Evolutionary conservation across 2,888 invertebrate genomes (phyloP).

Genomic region (Noctua fimbriata): DNA sequence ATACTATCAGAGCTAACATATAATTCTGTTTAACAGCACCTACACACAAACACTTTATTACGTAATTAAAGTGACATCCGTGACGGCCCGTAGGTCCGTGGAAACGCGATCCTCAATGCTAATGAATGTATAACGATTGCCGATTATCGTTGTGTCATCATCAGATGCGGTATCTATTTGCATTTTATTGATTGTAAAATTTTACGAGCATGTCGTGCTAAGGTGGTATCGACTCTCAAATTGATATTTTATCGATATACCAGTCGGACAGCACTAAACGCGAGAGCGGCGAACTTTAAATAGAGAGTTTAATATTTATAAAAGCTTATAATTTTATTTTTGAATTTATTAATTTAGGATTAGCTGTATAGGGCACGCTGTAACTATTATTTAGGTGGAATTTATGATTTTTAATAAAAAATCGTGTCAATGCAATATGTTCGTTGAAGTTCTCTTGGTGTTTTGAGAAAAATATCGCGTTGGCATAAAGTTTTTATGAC

Average conservation of each 20-base stretch:
- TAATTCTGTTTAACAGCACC: slow-evolving; percentile 49
- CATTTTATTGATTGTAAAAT: slow-evolving; percentile 83
- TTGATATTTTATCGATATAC: slow-evolving; percentile 81
- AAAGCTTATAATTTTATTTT: slow-evolving; percentile 69
- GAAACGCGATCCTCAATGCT: slow-evolving; percentile 66
- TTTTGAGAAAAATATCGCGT: slow-evolving; percentile 45
- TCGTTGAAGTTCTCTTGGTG: slow-evolving; percentile 20
- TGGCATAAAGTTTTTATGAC: slow-evolving; percentile 61
- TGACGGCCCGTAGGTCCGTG: slow-evolving; percentile 40
- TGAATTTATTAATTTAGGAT: slow-evolving; percentile 62
- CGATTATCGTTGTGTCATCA: slow-evolving; percentile 79
- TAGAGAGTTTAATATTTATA: slow-evolving; percentile 65
- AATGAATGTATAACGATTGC: slow-evolving; percentile 76
- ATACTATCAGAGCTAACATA: slow-evolving; percentile 37
- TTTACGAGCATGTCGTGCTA: slow-evolving; percentile 81
- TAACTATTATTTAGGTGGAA: slow-evolving; percentile 52
- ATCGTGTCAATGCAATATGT: slow-evolving; percentile 32
- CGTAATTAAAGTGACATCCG: slow-evolving; percentile 55
- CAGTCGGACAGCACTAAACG: slow-evolving; percentile 64
- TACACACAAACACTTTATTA: slow-evolving; percentile 55
- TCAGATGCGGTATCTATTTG: slow-evolving; percentile 78
- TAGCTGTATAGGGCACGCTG: slow-evolving; percentile 53
- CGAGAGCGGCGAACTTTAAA: slow-evolving; percentile 68
- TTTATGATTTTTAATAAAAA: slow-evolving; percentile 59
- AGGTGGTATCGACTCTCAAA: slow-evolving; percentile 80